These are phyloP conservation scores for Gryllus bimaculatus DNA, from an alignment of 1,140 invertebrate genomes.

Conservation along the genomic window DNA sequence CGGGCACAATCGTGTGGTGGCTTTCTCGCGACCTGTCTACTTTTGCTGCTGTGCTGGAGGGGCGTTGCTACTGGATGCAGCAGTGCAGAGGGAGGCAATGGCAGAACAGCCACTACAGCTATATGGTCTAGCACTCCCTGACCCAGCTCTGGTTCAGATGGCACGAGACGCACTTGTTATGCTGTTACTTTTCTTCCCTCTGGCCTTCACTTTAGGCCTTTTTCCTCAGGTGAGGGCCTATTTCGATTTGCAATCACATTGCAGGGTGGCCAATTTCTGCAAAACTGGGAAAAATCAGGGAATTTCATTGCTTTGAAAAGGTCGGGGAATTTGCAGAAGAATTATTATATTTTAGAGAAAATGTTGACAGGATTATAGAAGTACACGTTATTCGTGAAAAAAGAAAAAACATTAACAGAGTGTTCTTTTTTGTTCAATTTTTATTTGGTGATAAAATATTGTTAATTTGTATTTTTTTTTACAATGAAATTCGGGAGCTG, in stretches of 20 bases:
- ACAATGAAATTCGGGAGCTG: too few relatives aligned
- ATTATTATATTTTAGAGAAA: too few relatives aligned
- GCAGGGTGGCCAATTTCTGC: not conserved
- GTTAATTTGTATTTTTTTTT: not conserved
- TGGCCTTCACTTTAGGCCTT: constrained; percentile 87
- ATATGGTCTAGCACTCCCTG: constrained; percentile 67
- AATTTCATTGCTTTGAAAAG: too few relatives aligned
- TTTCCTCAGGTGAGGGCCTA: constrained; percentile 42
- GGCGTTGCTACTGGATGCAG: constrained; percentile 49
- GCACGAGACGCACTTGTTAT: constrained; percentile 63
- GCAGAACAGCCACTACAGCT: constrained; percentile 33
- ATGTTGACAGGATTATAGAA: too few relatives aligned
- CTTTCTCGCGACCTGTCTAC: constrained; percentile 87
- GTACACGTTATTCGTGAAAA: not conserved
- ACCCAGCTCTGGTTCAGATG: constrained; percentile 53
- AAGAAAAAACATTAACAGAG: not conserved
- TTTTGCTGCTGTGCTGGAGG: constrained; percentile 79
- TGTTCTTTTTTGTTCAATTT: not conserved
- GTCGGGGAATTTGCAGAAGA: too few relatives aligned
- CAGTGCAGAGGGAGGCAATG: not conserved
- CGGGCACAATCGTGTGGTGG: constrained; percentile 93
- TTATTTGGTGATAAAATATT: not conserved
- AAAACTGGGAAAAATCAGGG: too few relatives aligned
- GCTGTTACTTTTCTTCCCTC: constrained; percentile 81
- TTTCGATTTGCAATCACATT: not conserved